These are phyloP conservation scores for Dolichotis patagonum DNA, from an alignment of 2,113 vertebrate species.

Conservation along the genomic window DNA sequence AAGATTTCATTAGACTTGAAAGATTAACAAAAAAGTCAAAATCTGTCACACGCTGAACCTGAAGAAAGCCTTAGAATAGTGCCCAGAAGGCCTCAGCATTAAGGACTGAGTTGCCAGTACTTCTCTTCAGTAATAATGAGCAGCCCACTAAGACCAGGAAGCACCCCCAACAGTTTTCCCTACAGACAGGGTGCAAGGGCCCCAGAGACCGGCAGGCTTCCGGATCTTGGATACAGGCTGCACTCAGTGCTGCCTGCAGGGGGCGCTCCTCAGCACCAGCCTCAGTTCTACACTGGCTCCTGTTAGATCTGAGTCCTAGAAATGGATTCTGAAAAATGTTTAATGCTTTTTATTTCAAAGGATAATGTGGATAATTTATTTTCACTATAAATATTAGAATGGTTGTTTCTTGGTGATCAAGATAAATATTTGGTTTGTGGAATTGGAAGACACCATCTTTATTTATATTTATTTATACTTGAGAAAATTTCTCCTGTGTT, in stretches of 20 bases:
- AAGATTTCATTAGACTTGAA: not conserved
- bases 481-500: conserved; percentile 11
- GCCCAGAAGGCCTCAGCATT: not conserved
- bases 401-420: not conserved
- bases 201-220: no score
- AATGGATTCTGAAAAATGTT: not conserved
- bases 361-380: not conserved
- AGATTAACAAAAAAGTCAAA: not conserved
- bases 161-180: not conserved
- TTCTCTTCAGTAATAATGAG: not conserved
- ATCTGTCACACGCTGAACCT: not conserved
- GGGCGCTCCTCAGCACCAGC: fast-evolving
- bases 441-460: not conserved
- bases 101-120: not conserved
- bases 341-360: not conserved
- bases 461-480: conserved; percentile 5
- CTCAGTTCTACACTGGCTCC: not conserved
- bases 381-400: not conserved
- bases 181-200: no score
- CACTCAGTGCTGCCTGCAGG: not conserved
- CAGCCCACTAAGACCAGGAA: not conserved
- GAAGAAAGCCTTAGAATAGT: not conserved
- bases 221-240: not conserved
- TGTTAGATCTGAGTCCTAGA: not conserved
- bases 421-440: not conserved